Evolutionary conservation across 1,140 invertebrate species (phyloP), one percentile per base, ranked within the genome.

Genomic region (Vanessa atalanta): DNA sequence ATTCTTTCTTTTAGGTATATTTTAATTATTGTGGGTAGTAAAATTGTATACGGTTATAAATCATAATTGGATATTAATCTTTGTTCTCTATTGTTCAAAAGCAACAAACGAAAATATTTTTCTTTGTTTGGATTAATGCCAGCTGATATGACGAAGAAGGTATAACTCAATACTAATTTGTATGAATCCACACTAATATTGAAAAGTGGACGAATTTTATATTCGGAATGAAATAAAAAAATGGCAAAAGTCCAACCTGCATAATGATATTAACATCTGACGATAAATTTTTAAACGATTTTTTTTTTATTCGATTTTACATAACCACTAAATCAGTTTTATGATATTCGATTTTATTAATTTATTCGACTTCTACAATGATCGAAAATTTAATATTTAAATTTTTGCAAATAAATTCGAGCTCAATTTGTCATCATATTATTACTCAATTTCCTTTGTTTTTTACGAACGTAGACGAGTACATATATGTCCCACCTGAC

Each of bases 91-190:
- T 64, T 61, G n/a, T n/a, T 20, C 31, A 65, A 71, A 50, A 71
- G 48, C 23, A 31, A 47, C 26, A 31, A 31, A 31, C 26, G 26
- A 31, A 31, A 31, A 31, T 2, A 31, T 31, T 69, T 47, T 57
- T 43, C 57, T 61, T 70, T 66, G 31, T 70, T 69, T 77, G 75
- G 75, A 73, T 11, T 63, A 37, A 14, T 68, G 76, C 76, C 76
- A 78, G 72, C 68, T 70, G 47, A 77, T 74, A 70, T 78, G 65
- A 73, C 65, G 67, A 78, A 70, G 67, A 74, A 78, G 72, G 65
- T 70, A 57, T 64, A 57, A 14, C 57, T 69, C 72, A 68, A 69
- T 74, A 53, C 72, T 73, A 73, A 73, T 73, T 73, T 73, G 47
- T 53, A 53, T 67, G 51, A 47, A 73, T 50, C 66, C 26, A 63